Evolutionary conservation across 2,797 vertebrate species (phyloP), one percentile per base, ranked within the genome.

Genomic region (Acipenser transmontanus): DNA sequence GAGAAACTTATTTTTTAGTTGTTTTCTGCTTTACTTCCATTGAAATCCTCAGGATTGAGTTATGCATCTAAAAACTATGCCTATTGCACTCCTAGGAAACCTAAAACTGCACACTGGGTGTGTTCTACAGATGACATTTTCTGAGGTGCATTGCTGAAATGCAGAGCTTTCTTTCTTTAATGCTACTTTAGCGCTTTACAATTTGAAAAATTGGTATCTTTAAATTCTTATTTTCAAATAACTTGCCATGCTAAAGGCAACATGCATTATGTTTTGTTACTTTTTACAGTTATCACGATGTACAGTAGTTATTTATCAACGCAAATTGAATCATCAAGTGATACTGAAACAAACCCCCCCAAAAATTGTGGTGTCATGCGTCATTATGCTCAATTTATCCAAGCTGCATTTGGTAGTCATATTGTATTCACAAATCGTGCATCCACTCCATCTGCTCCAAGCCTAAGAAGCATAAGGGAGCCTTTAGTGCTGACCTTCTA

Each of bases 131-230:
- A 13, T 61, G 60, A 62, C 62, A 61, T 70, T 51, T 3, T 50
- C 20, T 10, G 50, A 9, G 62, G 49, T 65, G 54, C 64, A 11
- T 9, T 14, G 64, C 20, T 6, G 64, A 60, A 47, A 49, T 50
- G 64, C 68, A 47, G 60, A 52, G 10, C 47, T 67, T 59, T 51
- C 60, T 67, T 67, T 67, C 60, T 52, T 50, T 51, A 62, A 50
- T 54, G 59, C 60, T 51, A 17, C 50, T 67, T 47, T 17, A 10
- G 51, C 61, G 52, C 60, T 34, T 34, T 34, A 34, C 34, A 34
- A 34, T 3, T 4, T 67, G 59, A 67, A 67, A 67, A 61, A 17
- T 49, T 6, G 17, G 17, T 59, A 20, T 61, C 49, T 54, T 64
- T 47, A 48, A 59, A 47, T 47, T 2, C 49, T 20, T 34, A 34